Conservation (phyloP, 2,113 vertebrate species). For the Scomber japonicus region DNA sequence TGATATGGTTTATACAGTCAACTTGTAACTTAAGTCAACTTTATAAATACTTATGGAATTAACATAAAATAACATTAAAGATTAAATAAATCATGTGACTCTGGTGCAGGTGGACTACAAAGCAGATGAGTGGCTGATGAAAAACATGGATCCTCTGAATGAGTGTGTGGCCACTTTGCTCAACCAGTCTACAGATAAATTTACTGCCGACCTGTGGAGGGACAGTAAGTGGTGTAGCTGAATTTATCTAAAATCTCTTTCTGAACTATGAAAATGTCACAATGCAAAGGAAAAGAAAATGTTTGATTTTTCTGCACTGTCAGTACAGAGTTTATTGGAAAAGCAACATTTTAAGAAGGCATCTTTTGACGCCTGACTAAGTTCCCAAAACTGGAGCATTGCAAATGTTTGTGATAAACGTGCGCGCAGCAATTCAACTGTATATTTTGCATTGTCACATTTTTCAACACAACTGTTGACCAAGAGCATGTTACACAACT, state of each 20-base stretch:
- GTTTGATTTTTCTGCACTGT: too few relatives aligned
- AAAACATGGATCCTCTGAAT: constrained; percentile 99
- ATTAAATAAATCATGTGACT: neutral
- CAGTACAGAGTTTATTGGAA: neutral
- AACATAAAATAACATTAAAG: neutral
- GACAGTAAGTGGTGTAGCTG: constrained; percentile 87
- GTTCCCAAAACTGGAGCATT: too few relatives aligned
- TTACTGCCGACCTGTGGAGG: constrained; percentile 95
- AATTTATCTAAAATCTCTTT: neutral
- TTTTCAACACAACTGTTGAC: neutral
- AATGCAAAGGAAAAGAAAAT: neutral
- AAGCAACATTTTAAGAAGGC: neutral
- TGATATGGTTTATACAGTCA: neutral
- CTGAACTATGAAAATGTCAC: too few relatives aligned
- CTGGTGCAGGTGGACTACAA: constrained; percentile 96
- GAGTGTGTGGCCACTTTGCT: constrained; percentile 94
- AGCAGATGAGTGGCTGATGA: constrained; percentile 97
- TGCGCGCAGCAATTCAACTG: neutral
- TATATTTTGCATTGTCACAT: neutral
- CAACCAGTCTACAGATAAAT: constrained; percentile 97
- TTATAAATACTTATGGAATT: neutral
- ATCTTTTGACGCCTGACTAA: too few relatives aligned
- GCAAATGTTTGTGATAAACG: neutral
- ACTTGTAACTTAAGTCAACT: neutral
- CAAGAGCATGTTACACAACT: neutral